Evolutionary conservation across 2,888 invertebrate genomes (phyloP).

Genomic region (Drosophila acutilabella): DNA sequence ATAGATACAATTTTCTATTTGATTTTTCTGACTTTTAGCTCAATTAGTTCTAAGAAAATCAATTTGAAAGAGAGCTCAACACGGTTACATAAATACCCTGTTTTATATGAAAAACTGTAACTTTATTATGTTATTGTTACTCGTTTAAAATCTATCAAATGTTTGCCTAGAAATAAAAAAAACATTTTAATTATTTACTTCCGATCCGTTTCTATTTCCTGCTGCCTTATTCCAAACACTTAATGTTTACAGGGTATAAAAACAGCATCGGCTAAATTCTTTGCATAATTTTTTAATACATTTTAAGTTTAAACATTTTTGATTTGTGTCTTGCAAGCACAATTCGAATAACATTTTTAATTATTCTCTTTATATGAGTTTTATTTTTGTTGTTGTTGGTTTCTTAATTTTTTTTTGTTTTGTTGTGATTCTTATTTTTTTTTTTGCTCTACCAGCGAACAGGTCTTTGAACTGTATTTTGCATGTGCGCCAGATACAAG

Average conservation of each 20-base stretch:
- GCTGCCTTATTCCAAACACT: too few relatives aligned
- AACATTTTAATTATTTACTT: too few relatives aligned
- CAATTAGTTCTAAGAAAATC: not conserved
- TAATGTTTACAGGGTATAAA: slow-evolving; percentile 17
- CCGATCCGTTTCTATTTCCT: too few relatives aligned
- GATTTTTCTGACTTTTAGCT: not conserved
- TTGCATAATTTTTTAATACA: slow-evolving; percentile 23
- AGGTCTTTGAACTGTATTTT: slow-evolving; percentile 79
- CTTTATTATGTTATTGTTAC: not conserved
- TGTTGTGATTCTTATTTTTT: slow-evolving; percentile 8
- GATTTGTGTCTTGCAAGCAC: slow-evolving; percentile 33
- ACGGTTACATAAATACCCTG: not conserved
- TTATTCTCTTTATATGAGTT: slow-evolving; percentile 45
- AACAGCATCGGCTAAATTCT: slow-evolving; percentile 8
- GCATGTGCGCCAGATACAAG: slow-evolving; percentile 76
- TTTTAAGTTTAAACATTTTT: slow-evolving; percentile 24
- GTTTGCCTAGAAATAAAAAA: too few relatives aligned
- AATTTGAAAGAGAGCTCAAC: not conserved
- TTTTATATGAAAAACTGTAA: not conserved
- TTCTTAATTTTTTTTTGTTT: slow-evolving; percentile 25
- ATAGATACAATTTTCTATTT: not conserved
- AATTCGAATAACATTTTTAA: slow-evolving; percentile 59
- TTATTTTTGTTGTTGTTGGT: slow-evolving; percentile 19
- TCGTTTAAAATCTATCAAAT: not conserved
- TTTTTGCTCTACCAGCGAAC: slow-evolving; percentile 43